These are phyloP conservation scores for Acrocephalus scirpaceus DNA, from an alignment of 2,797 vertebrate species.

Conservation along the genomic window DNA sequence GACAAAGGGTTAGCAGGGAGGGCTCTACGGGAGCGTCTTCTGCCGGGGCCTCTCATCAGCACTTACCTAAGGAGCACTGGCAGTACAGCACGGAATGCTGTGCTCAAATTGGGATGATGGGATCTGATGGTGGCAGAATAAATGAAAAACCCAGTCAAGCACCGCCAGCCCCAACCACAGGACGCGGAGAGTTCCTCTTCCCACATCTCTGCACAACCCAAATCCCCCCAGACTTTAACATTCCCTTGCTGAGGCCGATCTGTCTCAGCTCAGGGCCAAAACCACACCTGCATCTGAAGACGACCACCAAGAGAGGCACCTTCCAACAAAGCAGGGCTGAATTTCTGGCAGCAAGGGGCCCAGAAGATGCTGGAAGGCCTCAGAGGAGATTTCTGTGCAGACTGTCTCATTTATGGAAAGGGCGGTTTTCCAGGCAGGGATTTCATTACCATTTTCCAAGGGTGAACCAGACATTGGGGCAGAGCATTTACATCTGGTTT, in stretches of 20 bases:
- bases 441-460: conserved; percentile 38
- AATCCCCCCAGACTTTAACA: not conserved
- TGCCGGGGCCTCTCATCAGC: not conserved
- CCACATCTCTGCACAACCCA: not conserved
- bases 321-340: not conserved
- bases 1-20: conserved; percentile 46
- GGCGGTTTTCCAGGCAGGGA: not conserved
- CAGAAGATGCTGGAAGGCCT: not conserved
- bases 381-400: not conserved
- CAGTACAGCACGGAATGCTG: not conserved
- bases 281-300: not conserved
- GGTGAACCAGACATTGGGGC: not conserved
- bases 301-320: not conserved
- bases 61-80: conserved; percentile 22
- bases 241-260: not conserved
- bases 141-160: not conserved
- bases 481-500: not conserved
- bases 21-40: not conserved
- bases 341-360: not conserved
- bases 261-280: not conserved
- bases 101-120: not conserved
- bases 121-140: not conserved
- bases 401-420: not conserved
- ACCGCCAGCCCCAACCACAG: not conserved
- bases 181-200: accelerated